Base-by-base conservation (phyloP, 1,140 invertebrate species). In the Pogonomyrmex californicus region DNA sequence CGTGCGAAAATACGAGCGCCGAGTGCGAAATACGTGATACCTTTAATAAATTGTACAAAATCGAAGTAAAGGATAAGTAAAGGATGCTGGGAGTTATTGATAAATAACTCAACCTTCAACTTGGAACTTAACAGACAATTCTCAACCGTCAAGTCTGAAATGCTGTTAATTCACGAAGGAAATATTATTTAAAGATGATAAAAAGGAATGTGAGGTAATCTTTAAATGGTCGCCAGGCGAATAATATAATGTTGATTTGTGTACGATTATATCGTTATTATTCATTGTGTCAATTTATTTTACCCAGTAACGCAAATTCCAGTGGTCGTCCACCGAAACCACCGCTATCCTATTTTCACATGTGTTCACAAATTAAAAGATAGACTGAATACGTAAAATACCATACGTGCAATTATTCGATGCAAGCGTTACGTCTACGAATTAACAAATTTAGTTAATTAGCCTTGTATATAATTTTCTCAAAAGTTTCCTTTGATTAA, bases 1-100 rank as follows among this genome's bases (percentile, higher is more conserved):
- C 75, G 49, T n/a, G 58, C 33, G 58, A 30, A 76, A 23, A 41
- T 75, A 79, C 14, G n/a, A 65, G 47, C 51, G 41, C 7, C n/a
- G 0, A 41, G 30, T 9, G 47, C 41, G 33, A 56, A 49, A 7
- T 30, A n/a, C 12, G 36, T n/a, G 23, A 68, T 70, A 44, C 5
- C 65, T 81, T 44, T 81, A 68, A 54, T 79, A 81, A 81, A 70
- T 56, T 30, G 62, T 10, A n/a, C 33, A 0, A 65, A 65, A n/a
- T 30, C 47, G 60, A 54, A 58, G 9, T 56, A 17, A 41, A 60
- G 14, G 47, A 56, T 41, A 3, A n/a, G n/a, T n/a, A n/a, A n/a
- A n/a, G n/a, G 14, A 44, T 14, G 62, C 12, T 54, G 9, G 33
- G 9, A 7, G 44, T 54, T 81, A 68, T 65, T 49, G 9, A 63